Conservation (phyloP, 2,888 invertebrate genomes). For the Troides helena region DNA sequence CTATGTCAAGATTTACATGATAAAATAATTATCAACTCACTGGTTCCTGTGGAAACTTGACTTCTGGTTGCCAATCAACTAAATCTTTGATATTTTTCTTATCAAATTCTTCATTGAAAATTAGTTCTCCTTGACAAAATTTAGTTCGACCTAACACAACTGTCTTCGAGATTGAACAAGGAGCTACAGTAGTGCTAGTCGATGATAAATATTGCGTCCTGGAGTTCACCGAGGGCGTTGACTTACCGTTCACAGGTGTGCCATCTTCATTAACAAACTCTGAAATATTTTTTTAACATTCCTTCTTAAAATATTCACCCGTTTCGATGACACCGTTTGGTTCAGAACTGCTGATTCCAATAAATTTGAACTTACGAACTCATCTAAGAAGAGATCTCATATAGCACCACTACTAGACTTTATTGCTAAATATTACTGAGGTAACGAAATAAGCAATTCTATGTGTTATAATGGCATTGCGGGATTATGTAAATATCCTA, state of each 20-base stretch:
- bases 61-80: constrained; percentile 73
- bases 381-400: no score
- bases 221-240: neutral
- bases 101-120: constrained; percentile 82
- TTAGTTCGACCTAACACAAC: constrained; percentile 46
- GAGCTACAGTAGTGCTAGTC: neutral
- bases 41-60: constrained; percentile 80
- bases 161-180: constrained; percentile 44
- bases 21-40: constrained; percentile 60
- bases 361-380: no score
- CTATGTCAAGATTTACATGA: no score
- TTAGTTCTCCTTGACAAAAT: constrained; percentile 74
- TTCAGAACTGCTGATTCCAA: no score
- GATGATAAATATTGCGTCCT: neutral
- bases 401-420: no score
- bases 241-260: neutral
- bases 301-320: neutral
- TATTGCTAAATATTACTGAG: no score
- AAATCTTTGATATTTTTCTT: constrained; percentile 47
- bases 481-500: no score
- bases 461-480: no score
- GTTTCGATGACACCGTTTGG: no score
- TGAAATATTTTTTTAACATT: neutral
- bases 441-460: no score
- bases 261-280: constrained; percentile 1